Base-by-base conservation (phyloP, 64 coral and sea anemone genomes). In the Cladopsammia gracilis region DNA sequence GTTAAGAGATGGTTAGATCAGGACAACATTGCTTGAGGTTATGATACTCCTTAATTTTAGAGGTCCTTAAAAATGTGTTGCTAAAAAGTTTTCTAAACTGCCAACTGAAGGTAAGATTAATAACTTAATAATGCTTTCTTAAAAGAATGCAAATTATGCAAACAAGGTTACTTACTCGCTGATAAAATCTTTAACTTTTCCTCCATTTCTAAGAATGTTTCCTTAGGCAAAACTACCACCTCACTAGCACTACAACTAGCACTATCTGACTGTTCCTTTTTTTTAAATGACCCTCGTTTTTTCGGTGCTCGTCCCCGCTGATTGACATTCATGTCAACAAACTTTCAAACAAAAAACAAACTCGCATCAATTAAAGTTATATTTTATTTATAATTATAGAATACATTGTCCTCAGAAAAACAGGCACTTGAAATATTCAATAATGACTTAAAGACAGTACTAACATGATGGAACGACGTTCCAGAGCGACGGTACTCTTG, bases 161-260 rank as follows among this genome's bases (percentile, higher is more conserved):
- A 78, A 34, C 51, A 58, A 78, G 11, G 57, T 58, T 10, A 59
- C 4, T 73, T 73, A 73, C 70, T 48, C 44, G 43, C 10, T 18
- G 70, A 46, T 45, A 73, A 73, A 73, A 54, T 79, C 53, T 79
- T 79, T 52, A 79, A 79, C 13, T 79, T 79, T 79, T 79, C 20
- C 76, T 79, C 76, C 76, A 79, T 79, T 79, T 79, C 54, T 58
- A 79, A 79, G 42, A 24, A 79, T 6, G 76, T 14, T 9, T 79
- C 20, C 25, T 26, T 59, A 59, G 76, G 52, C 52, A 79, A 58
- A 22, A 79, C 76, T 59, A 79, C 13, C 76, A 79, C 58, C 52
- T 79, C 52, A 70, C 24, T 26, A 70, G 19, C 24, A 70, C 53
- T 60, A 22, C 18, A n/a, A 59, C 24, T 79, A 79, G 53, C 76